Percentiles rank a stretch among this genome's conserved stretches.
Evolutionary conservation across 2,113 vertebrate species (phyloP).

Genomic region (Phylloscopus trochilus): DNA sequence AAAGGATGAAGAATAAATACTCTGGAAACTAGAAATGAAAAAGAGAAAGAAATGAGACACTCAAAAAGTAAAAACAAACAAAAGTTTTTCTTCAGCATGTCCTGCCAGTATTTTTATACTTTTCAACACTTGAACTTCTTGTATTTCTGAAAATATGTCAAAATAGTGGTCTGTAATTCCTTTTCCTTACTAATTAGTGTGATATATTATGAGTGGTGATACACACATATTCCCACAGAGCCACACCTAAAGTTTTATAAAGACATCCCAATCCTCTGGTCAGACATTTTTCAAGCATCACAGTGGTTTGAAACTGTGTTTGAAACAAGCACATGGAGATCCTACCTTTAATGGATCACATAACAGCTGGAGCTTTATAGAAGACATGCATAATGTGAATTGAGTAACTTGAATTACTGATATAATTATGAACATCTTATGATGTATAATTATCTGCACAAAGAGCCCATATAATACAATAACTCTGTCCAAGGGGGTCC

Average conservation of each 20-base stretch:
- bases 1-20: not conserved
- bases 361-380: not conserved
- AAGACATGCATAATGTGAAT: not conserved
- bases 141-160: not conserved
- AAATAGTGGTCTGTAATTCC: not conserved
- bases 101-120: not conserved
- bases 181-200: not conserved
- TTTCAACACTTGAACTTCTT: not conserved
- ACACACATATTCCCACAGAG: not conserved
- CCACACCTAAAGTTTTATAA: not conserved
- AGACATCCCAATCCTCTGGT: not conserved
- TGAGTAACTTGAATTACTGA: not conserved
- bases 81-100: not conserved
- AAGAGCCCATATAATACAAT: not conserved
- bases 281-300: not conserved
- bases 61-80: not conserved
- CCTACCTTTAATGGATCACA: not conserved
- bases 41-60: not conserved
- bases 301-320: not conserved
- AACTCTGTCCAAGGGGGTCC: not conserved
- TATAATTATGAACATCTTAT: constrained; percentile 2
- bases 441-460: not conserved
- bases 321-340: not conserved
- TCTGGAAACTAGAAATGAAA: not conserved
- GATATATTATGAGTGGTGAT: not conserved